Evolutionary conservation across 2,888 invertebrate species (phyloP).

Genomic region (Hypselothyrea guttata): DNA sequence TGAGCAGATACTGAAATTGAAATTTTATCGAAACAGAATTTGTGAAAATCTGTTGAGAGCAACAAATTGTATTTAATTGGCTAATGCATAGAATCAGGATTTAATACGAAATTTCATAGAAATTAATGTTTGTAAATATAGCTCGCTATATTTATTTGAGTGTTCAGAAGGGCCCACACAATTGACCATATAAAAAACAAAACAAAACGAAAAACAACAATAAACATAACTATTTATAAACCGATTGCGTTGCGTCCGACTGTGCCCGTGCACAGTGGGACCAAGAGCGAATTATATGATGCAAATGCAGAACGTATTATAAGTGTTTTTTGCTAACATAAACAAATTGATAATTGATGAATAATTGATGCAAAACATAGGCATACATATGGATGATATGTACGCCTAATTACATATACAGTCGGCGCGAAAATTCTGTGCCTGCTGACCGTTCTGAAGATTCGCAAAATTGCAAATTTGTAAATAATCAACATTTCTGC

Average conservation of each 20-base stretch:
- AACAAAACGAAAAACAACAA: not conserved
- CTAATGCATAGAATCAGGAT: too few relatives aligned
- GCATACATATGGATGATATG: constrained; percentile 25
- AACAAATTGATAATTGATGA: constrained; percentile 35
- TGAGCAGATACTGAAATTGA: too few relatives aligned
- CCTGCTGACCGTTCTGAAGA: too few relatives aligned
- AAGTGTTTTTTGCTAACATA: constrained; percentile 75
- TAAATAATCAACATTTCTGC: too few relatives aligned
- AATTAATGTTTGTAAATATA: constrained; percentile 49
- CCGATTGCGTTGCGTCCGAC: not conserved
- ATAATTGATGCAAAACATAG: constrained; percentile 54
- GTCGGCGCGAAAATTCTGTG: too few relatives aligned
- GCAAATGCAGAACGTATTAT: constrained; percentile 24
- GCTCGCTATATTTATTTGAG: constrained; percentile 43
- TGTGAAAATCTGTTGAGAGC: too few relatives aligned
- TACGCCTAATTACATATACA: constrained; percentile 23
- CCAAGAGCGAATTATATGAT: constrained; percentile 27
- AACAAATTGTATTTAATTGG: constrained; percentile 43
- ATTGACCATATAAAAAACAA: too few relatives aligned
- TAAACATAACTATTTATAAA: not conserved
- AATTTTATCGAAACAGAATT: constrained; percentile 46
- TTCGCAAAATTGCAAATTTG: too few relatives aligned
- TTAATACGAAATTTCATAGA: too few relatives aligned
- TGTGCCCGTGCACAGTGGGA: constrained; percentile 22
- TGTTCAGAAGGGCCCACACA: constrained; percentile 30